Percentiles rank a stretch among this genome's conserved stretches.
Evolutionary conservation across 2,797 vertebrate species (phyloP).

Genomic region (Pogonophryne albipinna): DNA sequence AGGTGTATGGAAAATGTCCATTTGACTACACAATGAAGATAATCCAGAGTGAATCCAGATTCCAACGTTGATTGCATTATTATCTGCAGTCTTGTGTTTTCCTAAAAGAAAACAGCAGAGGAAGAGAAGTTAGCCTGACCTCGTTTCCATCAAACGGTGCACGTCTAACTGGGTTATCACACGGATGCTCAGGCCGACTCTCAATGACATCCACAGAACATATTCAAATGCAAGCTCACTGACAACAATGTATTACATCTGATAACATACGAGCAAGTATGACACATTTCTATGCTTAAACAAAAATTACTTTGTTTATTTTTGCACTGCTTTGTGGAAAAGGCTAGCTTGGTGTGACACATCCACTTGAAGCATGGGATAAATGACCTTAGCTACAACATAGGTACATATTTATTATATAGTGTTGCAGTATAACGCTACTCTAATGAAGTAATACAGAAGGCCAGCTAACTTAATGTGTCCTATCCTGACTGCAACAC

Average conservation of each 20-base stretch:
- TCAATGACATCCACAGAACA: constrained; percentile 37
- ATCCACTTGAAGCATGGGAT: neutral
- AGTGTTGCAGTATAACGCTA: constrained; percentile 26
- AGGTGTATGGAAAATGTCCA: constrained; percentile 10
- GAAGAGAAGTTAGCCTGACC: constrained; percentile 38
- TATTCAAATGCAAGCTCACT: constrained; percentile 2
- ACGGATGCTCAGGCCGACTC: constrained; percentile 30
- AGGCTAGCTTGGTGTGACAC: constrained; percentile 11
- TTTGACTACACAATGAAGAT: constrained; percentile 9
- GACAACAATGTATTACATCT: neutral
- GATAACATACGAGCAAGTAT: neutral
- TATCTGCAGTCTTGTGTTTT: neutral
- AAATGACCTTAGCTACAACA: neutral
- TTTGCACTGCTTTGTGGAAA: neutral
- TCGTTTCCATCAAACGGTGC: constrained; percentile 16
- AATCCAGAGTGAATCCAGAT: constrained; percentile 5
- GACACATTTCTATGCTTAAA: neutral
- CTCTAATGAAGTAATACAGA: constrained; percentile 48
- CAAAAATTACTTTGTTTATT: constrained; percentile 20
- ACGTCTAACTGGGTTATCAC: constrained; percentile 3
- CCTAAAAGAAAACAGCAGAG: constrained; percentile 10
- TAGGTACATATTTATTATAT: neutral
- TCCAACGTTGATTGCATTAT: neutral
- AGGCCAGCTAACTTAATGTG: constrained; percentile 64
- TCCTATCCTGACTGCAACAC: constrained; percentile 58